Base-by-base conservation (phyloP, 2,797 vertebrate genomes). In the Moxostoma hubbsi region DNA sequence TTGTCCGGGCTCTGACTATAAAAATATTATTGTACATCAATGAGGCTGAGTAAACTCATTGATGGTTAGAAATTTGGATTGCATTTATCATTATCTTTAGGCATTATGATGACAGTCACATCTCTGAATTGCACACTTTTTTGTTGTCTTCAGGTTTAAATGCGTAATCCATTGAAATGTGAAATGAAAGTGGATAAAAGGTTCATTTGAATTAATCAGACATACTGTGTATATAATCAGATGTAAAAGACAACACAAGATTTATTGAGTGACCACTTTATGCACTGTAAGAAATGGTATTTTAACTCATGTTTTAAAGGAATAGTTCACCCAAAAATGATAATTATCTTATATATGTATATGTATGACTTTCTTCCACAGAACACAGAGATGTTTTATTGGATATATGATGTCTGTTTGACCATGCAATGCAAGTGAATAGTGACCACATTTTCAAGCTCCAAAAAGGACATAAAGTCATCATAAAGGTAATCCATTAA, bases 261-360 rank as follows among this genome's bases (percentile, higher is more conserved):
- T 45, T 13, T 11, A 57, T 16, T 75, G 61, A 66, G 50, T 59
- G 7, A 61, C 68, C 63, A 69, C 36, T 69, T 12, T 18, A 57
- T 83, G 75, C 82, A 83, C 79, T 85, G 84, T 83, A 76, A 57
- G 55, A 78, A 64, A 18, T 36, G 36, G 36, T 66, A 61, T 66
- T 6, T 11, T 69, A 73, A 50, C 57, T 36, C 7, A n/a, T 51
- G n/a, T 61, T 80, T 82, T 15, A 71, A 36, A 36, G 36, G 36
- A 36, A 36, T 36, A 36, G 36, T 36, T 36, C 36, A 36, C 36
- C 3, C 36, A 36, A 36, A 36, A 36, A 36, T 36, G 2, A 36
- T 36, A 36, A 36, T 36, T 36, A 36, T 36, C 36, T 36, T 3
- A 36, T 36, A n/a, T n/a, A n/a, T n/a, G n/a, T n/a, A n/a, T n/a